Evolutionary conservation across 2,888 invertebrate genomes (phyloP), one percentile per base, ranked within the genome.

Genomic region (Amblyjoppa fuscipennis): DNA sequence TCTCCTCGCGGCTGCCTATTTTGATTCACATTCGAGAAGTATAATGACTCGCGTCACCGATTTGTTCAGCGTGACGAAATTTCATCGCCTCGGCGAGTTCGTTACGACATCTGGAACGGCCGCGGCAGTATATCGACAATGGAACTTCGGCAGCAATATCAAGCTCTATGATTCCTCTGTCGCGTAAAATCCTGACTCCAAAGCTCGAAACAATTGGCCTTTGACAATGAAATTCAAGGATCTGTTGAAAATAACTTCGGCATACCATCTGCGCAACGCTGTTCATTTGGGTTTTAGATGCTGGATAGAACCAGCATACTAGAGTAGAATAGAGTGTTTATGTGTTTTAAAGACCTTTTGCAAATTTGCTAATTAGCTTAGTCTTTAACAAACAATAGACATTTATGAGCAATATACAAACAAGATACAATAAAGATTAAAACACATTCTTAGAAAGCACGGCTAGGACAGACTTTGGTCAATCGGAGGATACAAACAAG

Each of bases 21-120:
- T 91, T 89, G 89, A 91, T 92, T 90, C 90, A 88, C 83, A 87
- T 90, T 89, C 89, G 88, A 87, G 74, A 89, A 89, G 82, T 87
- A 88, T 87, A 88, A 89, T 88, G 90, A 90, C 88, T 88, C 89
- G 89, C 86, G 81, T 89, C 90, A 87, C 81, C 84, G 89, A 90
- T 90, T 88, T 74, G 81, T 88, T 85, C 90, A 87, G 16, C 86
- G 74, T 84, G 59, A 87, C 85, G 66, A 74, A 68, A 41, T 38
- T 87, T 77, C 79, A 78, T 81, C 75, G 78, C 75, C 56, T 68
- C 84, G 81, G 77, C 84, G 69, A 20, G 53, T 56, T 78, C 78
- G 81, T 85, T 81, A 70, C 61, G 49, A 53, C 71, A 82, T 80
- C 76, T 59, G 64, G 53, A 83, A 61, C 25, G 75, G 45, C 16